phyloP scores from a whole-genome alignment of 2,113 vertebrate genomes.

The Mormyrus iriodes region DNA sequence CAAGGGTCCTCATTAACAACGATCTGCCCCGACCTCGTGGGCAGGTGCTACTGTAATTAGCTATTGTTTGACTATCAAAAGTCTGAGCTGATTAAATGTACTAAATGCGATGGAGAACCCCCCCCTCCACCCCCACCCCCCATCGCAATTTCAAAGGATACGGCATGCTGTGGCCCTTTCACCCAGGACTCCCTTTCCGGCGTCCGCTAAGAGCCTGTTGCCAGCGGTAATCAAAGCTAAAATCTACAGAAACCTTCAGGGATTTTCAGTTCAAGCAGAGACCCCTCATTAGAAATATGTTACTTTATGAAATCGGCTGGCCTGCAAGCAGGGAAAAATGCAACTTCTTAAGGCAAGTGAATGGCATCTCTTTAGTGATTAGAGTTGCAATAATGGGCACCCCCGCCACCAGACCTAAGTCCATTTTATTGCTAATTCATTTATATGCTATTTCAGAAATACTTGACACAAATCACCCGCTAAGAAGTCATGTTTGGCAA shows the following conservation, averaged over 20 bases:
- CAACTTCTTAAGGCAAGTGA: conserved; percentile 97
- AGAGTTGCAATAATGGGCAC: conserved; percentile 94
- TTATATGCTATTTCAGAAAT: conserved; percentile 96
- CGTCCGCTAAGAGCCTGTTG: conserved; percentile 94
- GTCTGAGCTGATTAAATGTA: conserved; percentile 99
- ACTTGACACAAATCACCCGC: conserved; percentile 92
- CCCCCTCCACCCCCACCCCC: conserved; percentile 57
- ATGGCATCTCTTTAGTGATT: conserved; percentile 99
- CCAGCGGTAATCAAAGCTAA: conserved; percentile 97
- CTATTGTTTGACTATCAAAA: conserved; percentile 99
- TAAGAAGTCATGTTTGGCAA: conserved; percentile 96
- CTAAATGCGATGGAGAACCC: conserved; percentile 86
- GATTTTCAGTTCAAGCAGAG: conserved; percentile 92
- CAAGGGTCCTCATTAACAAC: conserved; percentile 81
- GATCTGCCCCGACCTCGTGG: conserved; percentile 82
- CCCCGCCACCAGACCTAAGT: conserved; percentile 91
- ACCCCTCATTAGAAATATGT: conserved; percentile 98
- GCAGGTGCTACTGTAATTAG: conserved; percentile 99
- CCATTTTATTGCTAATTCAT: conserved; percentile 99
- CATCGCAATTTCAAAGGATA: conserved; percentile 89
- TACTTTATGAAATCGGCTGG: conserved; percentile 90
- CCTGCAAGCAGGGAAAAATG: conserved; percentile 93
- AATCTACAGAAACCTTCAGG: conserved; percentile 78
- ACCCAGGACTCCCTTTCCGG: conserved; percentile 82
- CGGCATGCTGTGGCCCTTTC: conserved; percentile 97